Conservation (phyloP, 1,140 invertebrate genomes). For the Mycetomoellerius zeteki region DNA sequence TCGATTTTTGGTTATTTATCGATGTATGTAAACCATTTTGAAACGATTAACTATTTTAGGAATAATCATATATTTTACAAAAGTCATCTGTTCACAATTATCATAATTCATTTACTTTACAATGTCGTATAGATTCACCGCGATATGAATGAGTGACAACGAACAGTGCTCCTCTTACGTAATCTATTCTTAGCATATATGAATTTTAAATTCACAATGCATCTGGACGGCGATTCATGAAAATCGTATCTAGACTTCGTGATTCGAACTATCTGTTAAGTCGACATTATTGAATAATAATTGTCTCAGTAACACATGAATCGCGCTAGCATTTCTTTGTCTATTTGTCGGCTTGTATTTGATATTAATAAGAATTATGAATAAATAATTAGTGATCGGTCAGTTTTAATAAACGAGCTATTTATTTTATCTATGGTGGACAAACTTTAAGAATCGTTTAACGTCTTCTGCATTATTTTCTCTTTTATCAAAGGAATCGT, state of each 20-base stretch:
- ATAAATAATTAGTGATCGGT: background rate
- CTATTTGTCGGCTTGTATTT: background rate
- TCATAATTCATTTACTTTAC: background rate
- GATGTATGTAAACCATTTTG: background rate
- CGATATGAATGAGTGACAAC: background rate
- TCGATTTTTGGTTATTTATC: background rate
- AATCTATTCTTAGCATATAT: background rate
- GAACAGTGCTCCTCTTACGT: background rate
- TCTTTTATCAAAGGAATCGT: background rate
- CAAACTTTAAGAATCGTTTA: constrained; percentile 45
- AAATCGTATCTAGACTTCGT: constrained; percentile 7
- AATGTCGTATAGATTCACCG: background rate
- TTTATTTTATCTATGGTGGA: constrained; percentile 47
- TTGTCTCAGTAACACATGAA: background rate
- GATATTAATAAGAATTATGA: background rate
- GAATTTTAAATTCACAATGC: constrained; percentile 1
- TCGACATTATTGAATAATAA: constrained; percentile 43
- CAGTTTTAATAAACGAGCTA: constrained; percentile 43
- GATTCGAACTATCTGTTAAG: constrained; percentile 19
- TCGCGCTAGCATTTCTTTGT: background rate
- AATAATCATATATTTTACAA: background rate
- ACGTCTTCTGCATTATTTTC: constrained; percentile 10
- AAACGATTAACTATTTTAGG: background rate
- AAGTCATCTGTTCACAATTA: background rate
- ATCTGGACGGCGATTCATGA: background rate